A percentile compares a stretch with the other conserved stretches of the same genome.
Conservation (phyloP, 2,888 invertebrate species). For the Synanthedon tipuliformis region DNA sequence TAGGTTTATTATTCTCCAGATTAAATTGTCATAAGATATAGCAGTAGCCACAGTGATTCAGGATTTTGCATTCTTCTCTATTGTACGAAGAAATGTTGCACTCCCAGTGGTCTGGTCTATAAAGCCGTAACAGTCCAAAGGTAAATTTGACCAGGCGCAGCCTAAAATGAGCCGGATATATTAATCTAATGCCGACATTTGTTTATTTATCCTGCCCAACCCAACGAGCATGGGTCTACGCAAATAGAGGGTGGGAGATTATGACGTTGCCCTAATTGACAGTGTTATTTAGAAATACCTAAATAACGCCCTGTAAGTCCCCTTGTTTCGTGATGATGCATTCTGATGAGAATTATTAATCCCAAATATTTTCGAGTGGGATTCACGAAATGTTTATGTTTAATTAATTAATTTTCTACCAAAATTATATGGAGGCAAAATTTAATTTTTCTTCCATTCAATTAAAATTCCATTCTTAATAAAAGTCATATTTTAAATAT, state of each 20-base stretch:
- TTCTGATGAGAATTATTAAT: conserved; percentile 11
- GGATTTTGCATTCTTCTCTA: too few species aligned
- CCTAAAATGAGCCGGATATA: conserved; percentile 9
- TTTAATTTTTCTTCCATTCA: too few species aligned
- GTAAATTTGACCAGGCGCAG: not conserved
- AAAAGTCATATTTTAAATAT: too few species aligned
- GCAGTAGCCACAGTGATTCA: too few species aligned
- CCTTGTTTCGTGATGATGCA: conserved; percentile 52
- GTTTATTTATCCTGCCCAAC: conserved; percentile 31
- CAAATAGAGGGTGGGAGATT: conserved; percentile 47
- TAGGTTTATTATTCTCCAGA: too few species aligned
- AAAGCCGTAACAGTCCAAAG: not conserved
- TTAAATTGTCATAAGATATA: too few species aligned
- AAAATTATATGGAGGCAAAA: too few species aligned
- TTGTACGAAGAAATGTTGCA: too few species aligned
- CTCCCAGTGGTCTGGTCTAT: too few species aligned
- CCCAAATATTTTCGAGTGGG: conserved; percentile 19
- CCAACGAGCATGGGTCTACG: conserved; percentile 13
- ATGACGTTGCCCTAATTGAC: conserved; percentile 61
- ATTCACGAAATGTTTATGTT: conserved; percentile 1
- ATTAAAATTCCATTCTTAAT: too few species aligned
- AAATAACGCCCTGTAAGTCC: conserved; percentile 29
- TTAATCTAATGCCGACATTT: conserved; percentile 38
- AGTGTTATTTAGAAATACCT: conserved; percentile 31
- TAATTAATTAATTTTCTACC: not conserved